Base-by-base conservation (phyloP, 2,888 invertebrate species). In the Drosophila planitibia region DNA sequence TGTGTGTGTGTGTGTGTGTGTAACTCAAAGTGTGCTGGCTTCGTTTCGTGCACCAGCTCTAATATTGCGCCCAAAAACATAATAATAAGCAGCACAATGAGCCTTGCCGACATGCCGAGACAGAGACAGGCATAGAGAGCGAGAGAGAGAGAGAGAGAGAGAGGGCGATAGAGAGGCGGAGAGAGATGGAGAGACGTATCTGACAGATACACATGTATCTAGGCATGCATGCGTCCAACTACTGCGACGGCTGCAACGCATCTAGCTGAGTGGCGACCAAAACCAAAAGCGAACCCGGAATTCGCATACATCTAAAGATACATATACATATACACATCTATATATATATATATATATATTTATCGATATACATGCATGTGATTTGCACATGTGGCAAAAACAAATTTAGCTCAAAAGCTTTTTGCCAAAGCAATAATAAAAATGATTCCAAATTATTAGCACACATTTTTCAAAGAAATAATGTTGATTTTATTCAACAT, bases 21-120 rank as follows among this genome's bases (percentile, higher is more conserved):
- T 63, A 12, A 32, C n/a, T 57, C n/a, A 57, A 39, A 39, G 37
- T 70, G 77, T 54, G 79, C 77, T 74, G 80, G 71, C 76, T 77
- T 77, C 74, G 73, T 74, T 77, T 78, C 75, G 81, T 81, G 86
- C 87, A 86, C 72, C 80, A 84, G 84, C 85, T 85, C 85, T 79
- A 85, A 85, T 79, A 79, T 75, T 81, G 83, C 83, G 79, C 82
- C 82, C 79, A 79, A 76, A 76, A 76, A 70, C 65, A 77, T 70
- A 77, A 80, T 70, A 77, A 69, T 66, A 77, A 54, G 64, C 77
- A 62, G 37, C 76, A 66, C 62, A 71, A 72, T 58, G 70, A 72
- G 70, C 62, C 71, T 69, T 49, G 68, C 60, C 33, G 30, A 44
- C 30, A 39, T 37, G 7, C 16, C 30, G 58, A 44, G 30, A 51